Evolutionary conservation across 2,797 vertebrate genomes (phyloP), one percentile per base, ranked within the genome.

Genomic region (Taeniopygia guttata): DNA sequence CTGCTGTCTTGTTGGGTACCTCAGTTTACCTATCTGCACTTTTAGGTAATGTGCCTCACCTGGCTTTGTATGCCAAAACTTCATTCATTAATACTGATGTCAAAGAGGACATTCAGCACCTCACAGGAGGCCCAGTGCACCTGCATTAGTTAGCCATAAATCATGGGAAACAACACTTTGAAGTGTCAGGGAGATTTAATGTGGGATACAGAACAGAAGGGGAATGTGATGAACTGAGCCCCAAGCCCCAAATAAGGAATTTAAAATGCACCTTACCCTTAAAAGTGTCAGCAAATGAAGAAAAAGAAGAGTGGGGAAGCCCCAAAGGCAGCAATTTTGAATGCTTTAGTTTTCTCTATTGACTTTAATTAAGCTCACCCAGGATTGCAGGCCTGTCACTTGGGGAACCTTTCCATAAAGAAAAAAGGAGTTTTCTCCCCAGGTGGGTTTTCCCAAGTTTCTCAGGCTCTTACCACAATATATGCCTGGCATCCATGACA

Each of bases 321-420:
- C 97, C 97, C 96, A 94, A 96, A 95, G 40, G 92, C 85, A 96
- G 89, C 92, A 87, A 97, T 97, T 95, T 97, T 96, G 96, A 97
- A 97, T 95, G 96, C 83, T 97, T 95, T 96, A 94, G 91, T 97
- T 97, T 96, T 95, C 96, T 97, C 97, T 97, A 97, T 96, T 96
- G 97, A 97, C 97, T 97, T 97, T 98, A 98, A 98, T 98, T 98
- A 98, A 98, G 97, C 97, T 97, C 93, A 97, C 95, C 97, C 96
- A 93, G 97, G 89, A 96, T 92, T 96, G 97, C 96, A 97, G 96
- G 96, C 97, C 97, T 98, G 98, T 98, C 98, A 95, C 97, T 92
- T 86, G 94, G 97, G 96, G 96, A 97, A 95, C 96, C 97, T 97
- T 97, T 96, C 96, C 96, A 54, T 88, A 93, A 97, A 98, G 97